phyloP scores from a whole-genome alignment of 2,113 vertebrate species.

The Oceanites oceanicus region DNA sequence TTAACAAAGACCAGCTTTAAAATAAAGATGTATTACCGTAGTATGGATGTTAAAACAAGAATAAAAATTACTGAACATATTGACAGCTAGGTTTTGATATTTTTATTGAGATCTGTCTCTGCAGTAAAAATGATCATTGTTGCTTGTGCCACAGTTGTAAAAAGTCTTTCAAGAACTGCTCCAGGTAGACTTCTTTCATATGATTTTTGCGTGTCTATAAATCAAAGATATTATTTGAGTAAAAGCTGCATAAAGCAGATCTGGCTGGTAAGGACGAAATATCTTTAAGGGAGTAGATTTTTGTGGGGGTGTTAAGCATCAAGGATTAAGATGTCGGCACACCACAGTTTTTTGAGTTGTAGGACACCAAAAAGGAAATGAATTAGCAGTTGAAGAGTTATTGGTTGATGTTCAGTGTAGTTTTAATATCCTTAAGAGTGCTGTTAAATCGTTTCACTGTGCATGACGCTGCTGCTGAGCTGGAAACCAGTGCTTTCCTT shows the following conservation, averaged over 20 bases:
- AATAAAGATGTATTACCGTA: not conserved
- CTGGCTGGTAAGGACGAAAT: not conserved
- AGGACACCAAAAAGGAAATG: not conserved
- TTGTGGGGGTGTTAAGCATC: not conserved
- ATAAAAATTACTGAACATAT: not conserved
- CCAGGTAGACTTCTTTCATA: not conserved
- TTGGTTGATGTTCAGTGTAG: not conserved
- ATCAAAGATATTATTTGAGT: not conserved
- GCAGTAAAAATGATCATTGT: not conserved
- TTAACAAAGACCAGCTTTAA: not conserved
- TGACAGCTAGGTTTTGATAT: slow-evolving; percentile 6
- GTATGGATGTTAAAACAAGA: not conserved
- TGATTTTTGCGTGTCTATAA: not conserved
- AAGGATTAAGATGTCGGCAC: not conserved
- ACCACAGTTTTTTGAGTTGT: not conserved
- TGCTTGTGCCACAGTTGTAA: not conserved
- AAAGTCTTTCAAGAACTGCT: not conserved
- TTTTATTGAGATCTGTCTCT: slow-evolving; percentile 31
- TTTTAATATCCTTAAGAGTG: not conserved
- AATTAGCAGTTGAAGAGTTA: not conserved
- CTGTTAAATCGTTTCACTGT: not conserved
- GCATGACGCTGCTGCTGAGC: not conserved
- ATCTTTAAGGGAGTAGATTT: not conserved
- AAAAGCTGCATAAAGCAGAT: not conserved
- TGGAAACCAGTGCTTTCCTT: not conserved